Conservation (phyloP, 2,888 invertebrate genomes). For the Cryptus armator region DNA sequence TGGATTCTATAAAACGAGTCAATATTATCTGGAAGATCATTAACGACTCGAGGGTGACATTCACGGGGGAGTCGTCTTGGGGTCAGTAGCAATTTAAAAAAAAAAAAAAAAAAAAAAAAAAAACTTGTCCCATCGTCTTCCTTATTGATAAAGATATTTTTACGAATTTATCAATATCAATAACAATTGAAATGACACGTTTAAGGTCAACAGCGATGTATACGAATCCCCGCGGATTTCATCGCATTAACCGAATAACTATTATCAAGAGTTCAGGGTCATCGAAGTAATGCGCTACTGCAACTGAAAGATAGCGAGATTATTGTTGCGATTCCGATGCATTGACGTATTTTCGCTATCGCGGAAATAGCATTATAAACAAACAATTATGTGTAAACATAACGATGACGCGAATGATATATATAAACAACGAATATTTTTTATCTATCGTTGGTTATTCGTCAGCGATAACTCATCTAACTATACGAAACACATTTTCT, state of each 20-base stretch:
- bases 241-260: slow-evolving; percentile 24
- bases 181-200: not conserved
- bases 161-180: not conserved
- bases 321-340: slow-evolving; percentile 30
- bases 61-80: slow-evolving; percentile 40
- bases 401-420: slow-evolving; percentile 4
- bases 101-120: not conserved
- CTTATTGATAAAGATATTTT: not conserved
- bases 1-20: slow-evolving; percentile 47
- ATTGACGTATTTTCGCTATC: slow-evolving; percentile 58
- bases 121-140: not conserved
- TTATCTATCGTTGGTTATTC: not conserved
- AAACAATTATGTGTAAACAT: not conserved
- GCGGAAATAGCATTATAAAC: not conserved
- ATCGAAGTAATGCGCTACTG: slow-evolving; percentile 16
- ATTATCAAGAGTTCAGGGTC: slow-evolving; percentile 37
- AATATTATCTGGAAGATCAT: slow-evolving; percentile 63
- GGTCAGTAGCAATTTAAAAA: slow-evolving; percentile 48
- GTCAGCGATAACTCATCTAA: not conserved
- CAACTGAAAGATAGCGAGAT: slow-evolving; percentile 5
- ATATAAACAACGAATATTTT: not conserved
- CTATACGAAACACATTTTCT: slow-evolving; percentile 5
- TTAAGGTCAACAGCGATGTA: slow-evolving; percentile 8
- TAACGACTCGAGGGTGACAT: slow-evolving; percentile 43
- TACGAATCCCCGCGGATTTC: not conserved